Evolutionary conservation across 1,140 invertebrate genomes (phyloP), one percentile per base, ranked within the genome.

Genomic region (Panagrolaimus sp.): DNA sequence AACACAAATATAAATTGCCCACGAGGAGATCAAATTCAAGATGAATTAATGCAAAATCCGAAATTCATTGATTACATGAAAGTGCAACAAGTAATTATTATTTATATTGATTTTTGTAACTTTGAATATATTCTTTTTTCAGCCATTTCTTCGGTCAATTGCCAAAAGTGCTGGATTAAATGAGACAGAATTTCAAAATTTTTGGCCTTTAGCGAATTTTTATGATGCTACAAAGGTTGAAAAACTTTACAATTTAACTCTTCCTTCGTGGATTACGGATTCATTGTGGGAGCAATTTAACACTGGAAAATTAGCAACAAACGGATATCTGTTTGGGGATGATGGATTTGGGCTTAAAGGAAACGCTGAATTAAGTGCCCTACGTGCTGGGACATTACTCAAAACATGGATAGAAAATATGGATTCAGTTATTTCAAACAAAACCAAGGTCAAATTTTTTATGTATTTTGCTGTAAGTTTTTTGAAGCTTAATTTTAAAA

Each of bases 401-500:
- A 21, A 58, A 58, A 58, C 52, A 12, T 5, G 14, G 10, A 58
- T 58, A n/a, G 15, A 21, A 12, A 58, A 58, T 28, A 58, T 58
- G 52, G 14, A 58, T 1, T 28, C 17, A 12, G 52, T n/a, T 1
- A 21, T 58, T 21, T n/a, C 52, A 4, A 28, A 28, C 17, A 58
- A 5, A 12, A 26, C 52, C 15, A 58, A 21, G 17, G 17, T 58
- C 52, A 58, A 21, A 21, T 58, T n/a, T 28, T 28, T 21, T n/a
- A 58, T 58, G 52, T 58, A 26, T 58, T 58, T n/a, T n/a, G 52
- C 21, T 12, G 52, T 58, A 21, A 58, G 52, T 58, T 12, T 26
- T n/a, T 26, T 28, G 26, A 52, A n/a, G n/a, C 32, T 38, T 38
- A 38, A 4, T 38, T 38, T 38, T 38, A 38, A 38, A 38, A 38